Evolutionary conservation across 2,113 vertebrate genomes (phyloP).

Genomic region (Meriones unguiculatus): DNA sequence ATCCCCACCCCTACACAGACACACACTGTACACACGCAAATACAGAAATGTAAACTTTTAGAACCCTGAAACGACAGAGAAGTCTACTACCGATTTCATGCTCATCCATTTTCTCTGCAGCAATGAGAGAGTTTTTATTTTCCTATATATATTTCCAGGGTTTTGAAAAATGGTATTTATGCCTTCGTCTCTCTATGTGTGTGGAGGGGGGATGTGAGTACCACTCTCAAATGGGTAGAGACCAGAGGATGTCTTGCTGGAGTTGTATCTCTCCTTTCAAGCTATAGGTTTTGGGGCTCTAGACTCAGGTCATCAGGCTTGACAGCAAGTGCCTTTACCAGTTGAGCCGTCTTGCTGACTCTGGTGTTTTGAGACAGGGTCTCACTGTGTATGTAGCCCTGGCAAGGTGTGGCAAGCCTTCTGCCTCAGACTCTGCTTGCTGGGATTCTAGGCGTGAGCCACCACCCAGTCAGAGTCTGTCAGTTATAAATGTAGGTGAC

Average conservation of each 20-base stretch:
- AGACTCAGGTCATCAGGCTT: background rate
- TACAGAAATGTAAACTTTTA: background rate
- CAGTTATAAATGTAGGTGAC: too few species aligned
- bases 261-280: background rate
- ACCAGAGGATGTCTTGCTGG: background rate
- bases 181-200: background rate
- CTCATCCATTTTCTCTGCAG: background rate
- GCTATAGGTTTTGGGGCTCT: background rate
- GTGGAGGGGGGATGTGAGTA: background rate
- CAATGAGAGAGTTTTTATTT: background rate
- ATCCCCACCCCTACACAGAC: background rate
- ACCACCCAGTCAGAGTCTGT: background rate
- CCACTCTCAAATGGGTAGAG: background rate
- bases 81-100: background rate
- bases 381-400: background rate
- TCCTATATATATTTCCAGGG: background rate
- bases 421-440: background rate
- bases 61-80: background rate
- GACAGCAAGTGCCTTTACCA: background rate
- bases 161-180: background rate
- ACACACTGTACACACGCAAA: background rate
- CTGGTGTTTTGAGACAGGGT: background rate
- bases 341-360: background rate
- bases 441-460: background rate
- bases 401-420: background rate